These are phyloP conservation scores for Etheostoma perlongum DNA, from an alignment of 2,797 vertebrate species.

Conservation along the genomic window DNA sequence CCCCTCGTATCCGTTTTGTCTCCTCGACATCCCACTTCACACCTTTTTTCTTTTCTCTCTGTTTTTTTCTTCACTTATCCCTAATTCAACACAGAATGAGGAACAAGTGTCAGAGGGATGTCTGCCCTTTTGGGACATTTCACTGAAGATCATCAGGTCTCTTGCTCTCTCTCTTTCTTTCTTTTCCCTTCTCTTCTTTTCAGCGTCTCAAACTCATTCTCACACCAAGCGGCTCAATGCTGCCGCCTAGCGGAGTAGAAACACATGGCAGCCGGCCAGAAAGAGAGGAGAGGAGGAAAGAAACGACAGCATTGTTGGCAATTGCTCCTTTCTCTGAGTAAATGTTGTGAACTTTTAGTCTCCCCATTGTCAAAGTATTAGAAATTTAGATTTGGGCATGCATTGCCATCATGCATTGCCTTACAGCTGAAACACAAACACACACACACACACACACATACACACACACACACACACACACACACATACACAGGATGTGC, in stretches of 20 bases:
- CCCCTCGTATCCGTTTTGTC: background rate
- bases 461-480: too few relatives aligned
- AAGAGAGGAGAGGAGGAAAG: background rate
- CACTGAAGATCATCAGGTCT: background rate
- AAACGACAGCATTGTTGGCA: background rate
- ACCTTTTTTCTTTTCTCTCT: background rate
- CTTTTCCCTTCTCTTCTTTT: background rate
- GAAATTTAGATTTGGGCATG: too few relatives aligned
- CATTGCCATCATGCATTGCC: too few relatives aligned
- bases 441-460: too few relatives aligned
- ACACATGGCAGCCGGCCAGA: conserved; percentile 39
- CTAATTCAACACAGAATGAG: background rate
- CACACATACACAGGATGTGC: background rate
- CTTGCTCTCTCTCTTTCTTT: background rate
- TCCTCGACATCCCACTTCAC: background rate
- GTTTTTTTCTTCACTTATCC: background rate
- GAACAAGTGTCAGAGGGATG: background rate
- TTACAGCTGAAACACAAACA: too few relatives aligned
- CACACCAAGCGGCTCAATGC: conserved; percentile 64
- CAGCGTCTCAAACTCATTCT: background rate
- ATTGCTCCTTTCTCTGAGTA: background rate
- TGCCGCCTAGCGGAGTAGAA: conserved; percentile 73
- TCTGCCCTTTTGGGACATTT: background rate
- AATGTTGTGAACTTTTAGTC: background rate
- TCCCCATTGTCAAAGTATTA: background rate